Base-by-base conservation (phyloP, 2,797 vertebrate genomes). In the Peromyscus melanophrys region DNA sequence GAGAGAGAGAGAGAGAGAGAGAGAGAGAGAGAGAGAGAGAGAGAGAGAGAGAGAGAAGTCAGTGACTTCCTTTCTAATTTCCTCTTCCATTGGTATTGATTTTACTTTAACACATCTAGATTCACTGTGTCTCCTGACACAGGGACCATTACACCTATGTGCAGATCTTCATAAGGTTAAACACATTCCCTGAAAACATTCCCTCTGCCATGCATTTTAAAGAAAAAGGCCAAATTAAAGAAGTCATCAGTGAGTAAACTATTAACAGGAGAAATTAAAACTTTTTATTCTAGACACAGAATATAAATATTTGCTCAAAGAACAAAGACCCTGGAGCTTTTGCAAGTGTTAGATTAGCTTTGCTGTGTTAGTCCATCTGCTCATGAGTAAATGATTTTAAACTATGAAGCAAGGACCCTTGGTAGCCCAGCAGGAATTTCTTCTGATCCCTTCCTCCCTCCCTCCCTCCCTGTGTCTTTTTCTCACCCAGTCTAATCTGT, bases 251-350 rank as follows among this genome's bases (percentile, higher is more conserved):
- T 80, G 71, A 96, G 67, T 95, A 90, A 96, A 96, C 77, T 82
- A 92, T 97, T 97, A 97, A 96, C 92, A 80, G 77, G 91, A 89
- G 91, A 97, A 98, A 97, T 97, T 93, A 97, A 97, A 96, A 96
- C 82, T 97, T 96, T 97, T 92, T 65, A 97, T 96, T 98, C 92
- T 89, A 90, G 80, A 88, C 91, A 95, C 89, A 93, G 83, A 96
- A 89, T 96, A 59, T 83, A 98, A 97, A 95, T 96, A 97, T 97
- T 97, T 97, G 80, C 67, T 95, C 67, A 77, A 46, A 82, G 92
- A 96, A 92, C 57, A 85, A 96, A 97, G 88, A 96, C 95, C 57
- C 75, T 59, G 82, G 90, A 91, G 95, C 67, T 92, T 96, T 90
- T 75, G 14, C 11, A 78, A 34, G 17, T 43, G n/a, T 94, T 96